These are phyloP conservation scores for Clarias laeviceps DNA, from an alignment of 2,797 vertebrate genomes.

Conservation along the genomic window DNA sequence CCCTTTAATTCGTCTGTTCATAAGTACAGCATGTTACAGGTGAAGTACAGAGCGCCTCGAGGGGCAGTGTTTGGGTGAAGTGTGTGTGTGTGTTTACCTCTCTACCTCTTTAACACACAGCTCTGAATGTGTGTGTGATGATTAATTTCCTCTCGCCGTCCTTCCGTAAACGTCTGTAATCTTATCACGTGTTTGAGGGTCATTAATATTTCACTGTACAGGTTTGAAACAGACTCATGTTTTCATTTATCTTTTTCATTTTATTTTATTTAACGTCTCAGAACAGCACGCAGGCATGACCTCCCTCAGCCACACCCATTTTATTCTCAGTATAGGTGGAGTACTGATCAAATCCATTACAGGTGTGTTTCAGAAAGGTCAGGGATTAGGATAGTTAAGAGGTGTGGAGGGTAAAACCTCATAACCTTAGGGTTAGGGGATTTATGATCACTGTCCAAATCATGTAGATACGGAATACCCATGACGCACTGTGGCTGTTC, in stretches of 20 bases:
- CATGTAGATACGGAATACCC: not conserved
- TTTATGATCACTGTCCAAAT: not conserved
- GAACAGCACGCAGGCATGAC: not conserved
- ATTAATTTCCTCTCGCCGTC: not conserved
- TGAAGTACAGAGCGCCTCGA: not conserved
- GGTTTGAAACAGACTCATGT: not conserved
- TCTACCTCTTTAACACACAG: constrained; percentile 11
- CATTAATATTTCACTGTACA: not conserved
- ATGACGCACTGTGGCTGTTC: not conserved
- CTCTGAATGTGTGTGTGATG: not conserved
- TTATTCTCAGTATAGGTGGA: not conserved
- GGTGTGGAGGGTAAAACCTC: not conserved
- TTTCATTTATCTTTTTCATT: not conserved
- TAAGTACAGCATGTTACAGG: not conserved
- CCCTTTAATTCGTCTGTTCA: constrained; percentile 3
- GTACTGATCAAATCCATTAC: not conserved
- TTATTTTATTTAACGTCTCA: not conserved
- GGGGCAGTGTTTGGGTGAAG: not conserved
- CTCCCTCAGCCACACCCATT: not conserved
- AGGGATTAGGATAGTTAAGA: not conserved
- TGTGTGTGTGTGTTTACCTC: not conserved
- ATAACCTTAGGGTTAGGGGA: not conserved
- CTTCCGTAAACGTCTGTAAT: not conserved
- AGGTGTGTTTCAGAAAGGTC: constrained; percentile 7
- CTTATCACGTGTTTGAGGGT: not conserved